phyloP scores from a whole-genome alignment of 2,888 invertebrate species.

The Mylabris sibirica region DNA sequence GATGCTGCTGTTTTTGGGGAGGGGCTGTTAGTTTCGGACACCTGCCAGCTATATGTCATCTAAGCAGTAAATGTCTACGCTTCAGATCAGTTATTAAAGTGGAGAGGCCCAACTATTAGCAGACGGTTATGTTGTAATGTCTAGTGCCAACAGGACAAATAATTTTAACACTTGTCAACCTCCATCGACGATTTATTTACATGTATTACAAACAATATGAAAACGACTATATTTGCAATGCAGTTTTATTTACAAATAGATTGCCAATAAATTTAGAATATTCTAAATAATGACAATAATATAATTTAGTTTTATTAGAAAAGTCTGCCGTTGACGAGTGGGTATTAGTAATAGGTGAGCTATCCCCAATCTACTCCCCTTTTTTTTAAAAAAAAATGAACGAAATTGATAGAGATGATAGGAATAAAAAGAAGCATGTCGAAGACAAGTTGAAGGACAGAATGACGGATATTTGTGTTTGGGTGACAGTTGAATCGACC shows the following conservation, averaged over 20 bases:
- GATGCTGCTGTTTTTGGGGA: conserved; percentile 9
- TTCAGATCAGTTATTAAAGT: conserved; percentile 46
- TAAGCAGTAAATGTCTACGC: conserved; percentile 42
- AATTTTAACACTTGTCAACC: conserved; percentile 51
- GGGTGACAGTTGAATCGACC: too few species aligned
- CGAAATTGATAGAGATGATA: too few species aligned
- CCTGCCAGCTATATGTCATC: conserved; percentile 48
- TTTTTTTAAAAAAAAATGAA: background rate
- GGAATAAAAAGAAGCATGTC: too few species aligned
- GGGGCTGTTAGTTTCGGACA: conserved; percentile 30
- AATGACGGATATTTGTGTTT: too few species aligned
- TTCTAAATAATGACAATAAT: background rate
- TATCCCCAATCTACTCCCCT: too few species aligned
- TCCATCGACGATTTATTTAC: conserved; percentile 47
- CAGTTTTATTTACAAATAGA: background rate
- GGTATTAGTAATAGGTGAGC: too few species aligned
- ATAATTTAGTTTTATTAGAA: background rate
- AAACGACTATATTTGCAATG: conserved; percentile 3
- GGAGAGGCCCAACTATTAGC: conserved; percentile 37
- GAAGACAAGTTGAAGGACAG: too few species aligned
- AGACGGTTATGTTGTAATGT: conserved; percentile 44
- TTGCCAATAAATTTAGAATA: background rate
- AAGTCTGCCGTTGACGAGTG: background rate
- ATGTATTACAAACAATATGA: background rate
- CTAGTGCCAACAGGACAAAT: conserved; percentile 45